Evolutionary conservation across 2,888 invertebrate genomes (phyloP), one percentile per base, ranked within the genome.

Genomic region (Nymphalis polychloros): DNA sequence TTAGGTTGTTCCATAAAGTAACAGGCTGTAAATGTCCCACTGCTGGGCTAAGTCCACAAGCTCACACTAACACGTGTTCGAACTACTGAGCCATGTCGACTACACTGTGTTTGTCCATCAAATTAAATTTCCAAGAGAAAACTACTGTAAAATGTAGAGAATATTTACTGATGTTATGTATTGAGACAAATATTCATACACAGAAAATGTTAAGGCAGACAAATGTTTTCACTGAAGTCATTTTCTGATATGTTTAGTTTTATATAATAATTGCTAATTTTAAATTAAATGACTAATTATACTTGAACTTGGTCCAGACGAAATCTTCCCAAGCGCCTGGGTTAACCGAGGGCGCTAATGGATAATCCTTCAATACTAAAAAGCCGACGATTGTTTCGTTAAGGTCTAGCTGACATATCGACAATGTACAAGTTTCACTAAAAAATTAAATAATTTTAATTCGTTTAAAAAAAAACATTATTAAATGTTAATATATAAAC

Each of bases 261-360:
- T 2, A 4, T 13, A 13, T 13, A 41, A 41, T 41, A 41, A 41
- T 13, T 41, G 13, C 3, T 16, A 1, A 70, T 17, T 49, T 47
- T 55, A 50, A 50, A 7, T 50, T 8, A 20, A 20, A 2, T 50
- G 19, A 10, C n/a, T 20, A 50, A n/a, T n/a, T 20, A 3, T 86
- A 94, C 93, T 89, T 90, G 80, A 94, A 95, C 76, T 93, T 89
- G 17, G 81, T 83, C 80, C 86, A 84, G n/a, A 95, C 78, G 89
- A 94, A 95, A n/a, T 86, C 80, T 53, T 90, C 86, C 95, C 95
- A 95, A 35, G 93, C 93, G 63, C 83, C 83, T 7, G 93, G 86
- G 35, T 93, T 91, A 10, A 95, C 81, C 0, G 94, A 84, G 0
- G 94, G 93, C 47, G 95, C 79, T 72, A 94, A 86, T 0, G 95